Conservation (phyloP, 2,113 vertebrate species). For the Scophthalmus maximus region DNA sequence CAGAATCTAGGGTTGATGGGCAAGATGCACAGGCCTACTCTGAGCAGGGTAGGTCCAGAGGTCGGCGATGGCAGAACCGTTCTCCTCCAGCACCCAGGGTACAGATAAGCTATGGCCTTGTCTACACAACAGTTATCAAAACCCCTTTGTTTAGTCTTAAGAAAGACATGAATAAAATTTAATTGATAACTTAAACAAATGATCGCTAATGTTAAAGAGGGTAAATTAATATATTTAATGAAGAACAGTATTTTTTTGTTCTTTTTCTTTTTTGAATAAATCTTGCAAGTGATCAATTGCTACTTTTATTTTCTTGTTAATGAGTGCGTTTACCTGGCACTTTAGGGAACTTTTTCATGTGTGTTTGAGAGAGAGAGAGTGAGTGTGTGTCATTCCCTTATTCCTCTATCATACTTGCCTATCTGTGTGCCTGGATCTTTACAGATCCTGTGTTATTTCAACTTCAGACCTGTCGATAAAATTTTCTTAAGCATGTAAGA, state of each 20-base stretch:
- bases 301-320: slow-evolving; percentile 58
- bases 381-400: slow-evolving; percentile 56
- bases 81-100: slow-evolving; percentile 98
- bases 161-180: slow-evolving; percentile 67
- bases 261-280: slow-evolving; percentile 48
- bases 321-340: slow-evolving; percentile 64
- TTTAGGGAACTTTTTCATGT: slow-evolving; percentile 59
- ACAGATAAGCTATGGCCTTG: slow-evolving; percentile 94
- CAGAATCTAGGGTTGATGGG: slow-evolving; percentile 94
- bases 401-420: slow-evolving; percentile 31
- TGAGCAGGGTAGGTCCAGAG: slow-evolving; percentile 90
- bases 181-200: slow-evolving; percentile 76
- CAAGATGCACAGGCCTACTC: slow-evolving; percentile 94
- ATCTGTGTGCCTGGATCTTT: slow-evolving; percentile 65
- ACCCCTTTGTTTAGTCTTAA: slow-evolving; percentile 83
- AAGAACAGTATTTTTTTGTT: slow-evolving; percentile 73
- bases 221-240: slow-evolving; percentile 81
- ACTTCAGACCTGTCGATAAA: slow-evolving; percentile 33
- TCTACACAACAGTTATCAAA: slow-evolving; percentile 77
- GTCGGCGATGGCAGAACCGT: slow-evolving; percentile 89
- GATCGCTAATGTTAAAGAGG: slow-evolving; percentile 76
- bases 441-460: slow-evolving; percentile 59
- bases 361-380: slow-evolving; percentile 15
- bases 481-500: slow-evolving; percentile 63
- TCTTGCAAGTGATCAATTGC: slow-evolving; percentile 85